Evolutionary conservation across 1,140 invertebrate genomes (phyloP), one percentile per base, ranked within the genome.

Genomic region (Drosophila busckii): DNA sequence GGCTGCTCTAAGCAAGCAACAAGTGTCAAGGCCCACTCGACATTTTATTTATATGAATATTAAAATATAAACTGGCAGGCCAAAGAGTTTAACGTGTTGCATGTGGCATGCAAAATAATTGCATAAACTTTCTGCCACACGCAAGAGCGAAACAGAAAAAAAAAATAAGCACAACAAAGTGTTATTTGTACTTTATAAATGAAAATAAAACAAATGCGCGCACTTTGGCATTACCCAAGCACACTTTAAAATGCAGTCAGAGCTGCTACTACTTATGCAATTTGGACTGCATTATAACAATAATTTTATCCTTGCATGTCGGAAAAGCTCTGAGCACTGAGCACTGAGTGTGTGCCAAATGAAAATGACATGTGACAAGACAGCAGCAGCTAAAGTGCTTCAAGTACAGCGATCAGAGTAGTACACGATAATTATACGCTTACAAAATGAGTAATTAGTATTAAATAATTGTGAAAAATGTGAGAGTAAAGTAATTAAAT

Each of bases 31-130:
- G 68, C 50, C 58, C 68, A 68, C 68, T 80, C 73, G 17, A 61
- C 46, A 17, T 58, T 15, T 26, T 9, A 22, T 25, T 5, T 32
- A 38, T 8, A 32, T 22, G 53, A 22, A 63, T 49, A 38, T 8
- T 6, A 5, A 22, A 12, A 20, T 12, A 8, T 22, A 7, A 5
- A 68, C 58, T 70, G 45, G 41, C 35, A 44, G 26, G 69, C 28
- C 49, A 61, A n/a, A n/a, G 38, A 46, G 58, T 71, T 58, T 49
- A 80, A 73, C 75, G 55, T 82, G 75, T 78, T 78, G 73, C 73
- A 78, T 80, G 68, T 59, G 34, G 44, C 70, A 62, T 56, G 38
- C 64, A 31, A 78, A 78, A 67, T 70, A 78, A 78, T 78, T 78
- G 71, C 61, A 66, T 54, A 52, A 76, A 70, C 38, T 78, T 56